These are phyloP conservation scores for Enchytraeus crypticus DNA, from an alignment of 2,888 invertebrate species.

Conservation along the genomic window DNA sequence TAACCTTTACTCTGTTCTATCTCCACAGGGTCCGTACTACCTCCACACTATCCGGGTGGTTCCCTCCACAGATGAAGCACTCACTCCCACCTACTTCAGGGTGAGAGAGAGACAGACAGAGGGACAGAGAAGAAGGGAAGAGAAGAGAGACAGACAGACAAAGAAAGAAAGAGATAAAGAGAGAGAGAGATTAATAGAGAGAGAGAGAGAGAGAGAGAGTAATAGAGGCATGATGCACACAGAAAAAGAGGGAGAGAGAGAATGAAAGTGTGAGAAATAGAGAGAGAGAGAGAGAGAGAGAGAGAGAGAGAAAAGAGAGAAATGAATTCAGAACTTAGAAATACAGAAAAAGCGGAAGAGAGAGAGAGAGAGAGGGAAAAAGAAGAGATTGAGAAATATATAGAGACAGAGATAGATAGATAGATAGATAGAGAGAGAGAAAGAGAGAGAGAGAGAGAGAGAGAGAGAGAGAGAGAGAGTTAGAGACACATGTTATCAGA, in stretches of 20 bases:
- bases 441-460: background rate
- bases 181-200: too few relatives aligned
- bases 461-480: background rate
- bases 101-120: too few relatives aligned
- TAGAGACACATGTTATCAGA: background rate
- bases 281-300: too few relatives aligned
- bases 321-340: background rate
- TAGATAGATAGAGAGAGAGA: background rate
- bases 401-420: background rate
- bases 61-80: background rate
- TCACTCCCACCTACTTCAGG: background rate
- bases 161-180: too few relatives aligned
- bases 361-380: background rate
- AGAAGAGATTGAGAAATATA: background rate
- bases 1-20: too few relatives aligned
- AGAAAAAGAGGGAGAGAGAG: background rate
- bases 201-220: too few relatives aligned
- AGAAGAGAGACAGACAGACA: too few relatives aligned
- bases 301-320: background rate
- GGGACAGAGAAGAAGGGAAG: too few relatives aligned
- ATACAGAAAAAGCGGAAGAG: too few relatives aligned
- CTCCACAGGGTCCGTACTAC: too few relatives aligned
- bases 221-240: background rate
- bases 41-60: too few relatives aligned
- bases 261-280: too few relatives aligned